Evolutionary conservation across 2,113 vertebrate species (phyloP), one percentile per base, ranked within the genome.

Genomic region (Charina bottae): DNA sequence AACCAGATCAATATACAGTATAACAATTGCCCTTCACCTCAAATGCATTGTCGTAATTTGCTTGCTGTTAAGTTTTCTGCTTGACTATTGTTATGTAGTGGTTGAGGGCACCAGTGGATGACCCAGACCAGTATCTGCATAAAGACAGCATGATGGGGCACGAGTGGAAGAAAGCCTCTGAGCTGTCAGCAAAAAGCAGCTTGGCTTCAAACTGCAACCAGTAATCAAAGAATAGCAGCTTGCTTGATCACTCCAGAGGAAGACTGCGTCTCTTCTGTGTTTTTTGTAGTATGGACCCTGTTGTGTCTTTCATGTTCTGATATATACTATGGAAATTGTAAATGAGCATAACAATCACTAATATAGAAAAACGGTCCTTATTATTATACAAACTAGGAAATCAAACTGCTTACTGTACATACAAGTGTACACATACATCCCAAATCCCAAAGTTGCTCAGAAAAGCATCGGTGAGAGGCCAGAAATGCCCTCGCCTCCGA

Each of bases 21-120:
- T 37, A 56, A 49, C 94, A 94, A 62, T 96, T 97, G 88, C 85
- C 93, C 94, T 93, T 94, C 92, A 53, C 85, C 90, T 95, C 94
- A 42, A 91, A 94, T 91, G 93, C 83, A 54, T 37, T 55, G 19
- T 62, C 95, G 0, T 90, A 15, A 90, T 93, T 95, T 90, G 54
- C 68, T 89, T 91, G 89, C 87, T 89, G 9, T 89, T 91, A 24
- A 55, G 11, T 23, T 92, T 72, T 7, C 84, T 12, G 42, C 84
- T 56, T 64, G 13, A 58, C 12, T 93, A 13, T 49, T 90, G 12
- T 53, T 68, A 37, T 28, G 10, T 46, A 83, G 88, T 53, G 86
- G 33, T 53, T 15, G 0, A 0, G 37, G 23, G 33, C 6, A 72
- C 1, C 10, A 1, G 26, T 49, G 59, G 54, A 2, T 56, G 85